Evolutionary conservation across 2,797 vertebrate genomes (phyloP).

Genomic region (Stomatorhinus walkeri): DNA sequence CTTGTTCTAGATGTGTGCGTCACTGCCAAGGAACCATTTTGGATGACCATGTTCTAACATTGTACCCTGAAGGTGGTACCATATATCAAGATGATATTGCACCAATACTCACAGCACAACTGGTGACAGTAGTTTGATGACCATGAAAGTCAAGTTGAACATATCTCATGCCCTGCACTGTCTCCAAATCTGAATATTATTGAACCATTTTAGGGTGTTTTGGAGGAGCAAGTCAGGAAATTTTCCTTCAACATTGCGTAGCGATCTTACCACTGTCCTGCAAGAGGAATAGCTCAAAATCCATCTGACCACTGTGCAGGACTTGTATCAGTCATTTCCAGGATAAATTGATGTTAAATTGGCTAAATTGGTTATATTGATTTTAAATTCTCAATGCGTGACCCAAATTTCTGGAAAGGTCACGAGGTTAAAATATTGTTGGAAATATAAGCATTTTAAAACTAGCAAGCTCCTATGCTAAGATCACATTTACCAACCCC

Average conservation of each 20-base stretch:
- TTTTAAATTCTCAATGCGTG: background rate
- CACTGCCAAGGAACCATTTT: background rate
- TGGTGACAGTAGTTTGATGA: background rate
- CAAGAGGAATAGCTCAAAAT: background rate
- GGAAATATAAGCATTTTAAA: too few relatives aligned
- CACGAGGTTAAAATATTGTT: too few relatives aligned
- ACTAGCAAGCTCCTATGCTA: too few relatives aligned
- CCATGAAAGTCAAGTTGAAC: background rate
- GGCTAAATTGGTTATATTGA: background rate
- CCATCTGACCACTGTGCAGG: background rate
- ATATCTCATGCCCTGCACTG: background rate
- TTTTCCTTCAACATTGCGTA: background rate
- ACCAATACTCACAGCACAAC: too few relatives aligned
- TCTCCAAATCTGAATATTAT: too few relatives aligned
- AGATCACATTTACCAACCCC: too few relatives aligned
- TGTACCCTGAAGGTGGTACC: background rate
- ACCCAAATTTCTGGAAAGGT: too few relatives aligned
- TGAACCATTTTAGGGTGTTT: background rate
- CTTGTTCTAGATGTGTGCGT: background rate
- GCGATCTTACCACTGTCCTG: background rate
- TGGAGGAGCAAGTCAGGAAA: background rate
- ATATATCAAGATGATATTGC: too few relatives aligned
- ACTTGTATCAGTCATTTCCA: background rate
- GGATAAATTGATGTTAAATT: background rate
- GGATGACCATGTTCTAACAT: background rate